Conservation (phyloP, 2,113 vertebrate genomes). For the Nipponia nippon region DNA sequence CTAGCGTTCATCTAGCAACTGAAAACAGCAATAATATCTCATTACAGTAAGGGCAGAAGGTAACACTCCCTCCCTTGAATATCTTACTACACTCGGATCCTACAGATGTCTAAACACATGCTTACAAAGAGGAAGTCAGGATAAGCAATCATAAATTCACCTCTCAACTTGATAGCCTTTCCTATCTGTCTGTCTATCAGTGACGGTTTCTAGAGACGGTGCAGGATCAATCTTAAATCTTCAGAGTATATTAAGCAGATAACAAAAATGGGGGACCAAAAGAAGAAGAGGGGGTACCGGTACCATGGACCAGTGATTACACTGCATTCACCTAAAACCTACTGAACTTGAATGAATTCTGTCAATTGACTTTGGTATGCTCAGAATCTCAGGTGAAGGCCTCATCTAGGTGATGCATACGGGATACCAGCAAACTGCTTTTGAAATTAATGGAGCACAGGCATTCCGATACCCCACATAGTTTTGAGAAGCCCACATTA, state of each 20-base stretch:
- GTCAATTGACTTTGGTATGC: background rate
- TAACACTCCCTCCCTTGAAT: background rate
- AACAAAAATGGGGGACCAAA: background rate
- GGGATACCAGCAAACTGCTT: background rate
- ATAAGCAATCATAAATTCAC: background rate
- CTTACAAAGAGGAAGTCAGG: background rate
- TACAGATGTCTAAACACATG: background rate
- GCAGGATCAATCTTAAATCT: background rate
- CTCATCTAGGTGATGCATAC: background rate
- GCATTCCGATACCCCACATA: accelerated
- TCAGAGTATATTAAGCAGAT: background rate
- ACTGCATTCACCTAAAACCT: background rate
- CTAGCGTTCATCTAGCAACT: background rate
- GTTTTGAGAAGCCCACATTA: background rate
- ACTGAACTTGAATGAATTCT: background rate
- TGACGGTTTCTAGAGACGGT: background rate
- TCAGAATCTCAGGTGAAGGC: background rate
- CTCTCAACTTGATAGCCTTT: background rate
- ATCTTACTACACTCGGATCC: background rate
- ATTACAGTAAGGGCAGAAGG: background rate
- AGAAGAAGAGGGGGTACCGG: background rate
- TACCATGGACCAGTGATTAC: background rate
- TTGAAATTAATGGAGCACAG: background rate
- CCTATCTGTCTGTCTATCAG: background rate
- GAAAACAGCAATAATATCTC: background rate